Evolutionary conservation across 2,113 vertebrate genomes (phyloP), one percentile per base, ranked within the genome.

Genomic region (Brachyhypopomus occidentalis): DNA sequence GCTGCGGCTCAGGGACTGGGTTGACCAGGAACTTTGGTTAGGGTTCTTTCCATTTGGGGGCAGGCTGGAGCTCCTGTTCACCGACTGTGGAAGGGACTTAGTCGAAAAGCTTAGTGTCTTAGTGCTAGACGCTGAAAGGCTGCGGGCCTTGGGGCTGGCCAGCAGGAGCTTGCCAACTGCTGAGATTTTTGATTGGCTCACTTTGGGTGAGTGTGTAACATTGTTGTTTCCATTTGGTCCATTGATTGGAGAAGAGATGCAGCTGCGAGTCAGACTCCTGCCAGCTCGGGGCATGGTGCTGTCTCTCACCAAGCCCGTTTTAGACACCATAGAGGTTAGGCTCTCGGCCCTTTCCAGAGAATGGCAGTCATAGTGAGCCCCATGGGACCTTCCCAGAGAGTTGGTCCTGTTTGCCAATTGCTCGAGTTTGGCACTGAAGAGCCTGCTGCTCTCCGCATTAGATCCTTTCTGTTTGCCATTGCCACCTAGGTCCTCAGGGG

Each of bases 61-160:
- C 75, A 96, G 88, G 75, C 91, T 95, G 86, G 96, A 92, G 88
- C 96, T 97, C 90, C 98, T 94, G 77, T 95, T 96, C 41, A 94
- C 86, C 0, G 95, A 92, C 90, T 98, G 96, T 12, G 95, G 97
- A 82, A 98, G 93, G 5, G 97, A 98, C 90, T 98, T 99, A 79
- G 96, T 98, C 0, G 98, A 99, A 89, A 98, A 97, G 92, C 97
- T 99, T 74, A 98, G 93, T 0, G 95, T 98, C 91, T 96, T 98
- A 89, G 97, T 98, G 89, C 95, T 94, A 36, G 96, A 95, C 4
- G 97, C 88, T 74, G 97, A 96, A 64, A 98, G 92, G 87, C 95
- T 96, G 75, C 97, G 94, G 17, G 94, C 89, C 81, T 97, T 98
- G 69, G 98, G 97, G 81, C 95, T 97, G 64, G 95, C 95, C 93